Evolutionary conservation across 2,113 vertebrate genomes (phyloP), one percentile per base, ranked within the genome.

Genomic region (Poecilia latipinna): DNA sequence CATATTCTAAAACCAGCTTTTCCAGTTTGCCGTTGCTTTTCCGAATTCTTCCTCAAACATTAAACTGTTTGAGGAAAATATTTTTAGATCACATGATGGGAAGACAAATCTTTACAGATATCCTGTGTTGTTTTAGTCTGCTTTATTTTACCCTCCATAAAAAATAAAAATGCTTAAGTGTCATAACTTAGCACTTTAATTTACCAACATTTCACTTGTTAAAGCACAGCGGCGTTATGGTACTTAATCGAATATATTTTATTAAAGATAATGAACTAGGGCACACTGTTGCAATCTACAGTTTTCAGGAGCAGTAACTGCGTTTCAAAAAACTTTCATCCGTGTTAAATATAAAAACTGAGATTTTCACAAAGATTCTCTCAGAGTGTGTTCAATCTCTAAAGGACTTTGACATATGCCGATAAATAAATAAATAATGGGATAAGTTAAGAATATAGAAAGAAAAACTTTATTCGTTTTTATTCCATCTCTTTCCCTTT

Each of bases 291-390:
- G 22, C 7, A 57, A 57, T 10, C 24, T 61, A 7, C n/a, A 42
- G 8, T 67, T 26, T 42, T 13, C 48, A 57, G 48, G 13, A 31
- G 51, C 72, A 42, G 26, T 54, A 33, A 67, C 22, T 70, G 67
- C 4, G 32, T 68, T 70, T 72, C 22, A 32, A 60, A 19, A 65
- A 26, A 4, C 0, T 2, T 28, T 15, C 12, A 4, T 61, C 15
- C 12, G n/a, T 72, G 28, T 68, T 74, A 68, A 65, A 37, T 65
- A 54, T 69, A 12, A 44, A 79, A 19, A 54, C 19, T 31, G 1
- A 12, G 31, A 35, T 67, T 73, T 65, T 32, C 19, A n/a, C 65
- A 81, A 11, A 22, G 24, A 72, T 48, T n/a, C 31, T 32, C 54
- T 35, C 13, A 19, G 28, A 66, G 44, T 29, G 57, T 12, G 6